Base-by-base conservation (phyloP, 2,797 vertebrate species). In the Sorex maritimensis region DNA sequence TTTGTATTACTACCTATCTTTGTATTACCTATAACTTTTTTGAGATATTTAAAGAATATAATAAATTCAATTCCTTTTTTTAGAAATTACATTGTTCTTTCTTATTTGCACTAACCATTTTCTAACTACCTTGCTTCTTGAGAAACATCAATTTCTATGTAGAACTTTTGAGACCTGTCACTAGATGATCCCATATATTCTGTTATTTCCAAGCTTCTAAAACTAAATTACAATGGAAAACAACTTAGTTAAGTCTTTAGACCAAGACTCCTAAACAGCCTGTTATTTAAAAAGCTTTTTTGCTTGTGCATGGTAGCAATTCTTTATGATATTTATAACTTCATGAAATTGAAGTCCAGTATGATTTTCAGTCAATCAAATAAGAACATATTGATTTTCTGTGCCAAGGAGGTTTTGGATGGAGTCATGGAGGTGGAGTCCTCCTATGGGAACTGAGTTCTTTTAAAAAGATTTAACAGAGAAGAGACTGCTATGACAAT, bases 321-420 rank as follows among this genome's bases (percentile, higher is more conserved):
- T 94, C 96, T n/a, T 38, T 41, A 44, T 52, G 63, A 21, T 68
- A 81, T 86, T 94, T 94, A 94, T 84, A 81, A 46, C 93, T 87
- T 83, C 0, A 2, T 55, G 95, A 94, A 95, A 88, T 5, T 23
- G 68, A 91, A 46, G 65, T 89, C 28, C 44, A 73, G 6, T 77
- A 79, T 79, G 61, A 21, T 73, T 86, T 82, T 77, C 26, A 58
- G 38, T 72, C 7, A 87, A 84, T 89, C 30, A 68, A 49, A 93
- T 72, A 89, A 91, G 7, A 89, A 90, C 86, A 34, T 86, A 86
- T 89, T 88, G 73, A 93, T 89, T 44, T 79, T n/a, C 23, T 86
- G 26, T 71, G 30, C 81, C 85, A 52, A 46, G 17, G 61, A 86
- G 17, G 17, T 81, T 68, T 68, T 49, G 19, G n/a, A 75, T 63